Base-by-base conservation (phyloP, 2,113 vertebrate species). In the Lophochroa leadbeateri region DNA sequence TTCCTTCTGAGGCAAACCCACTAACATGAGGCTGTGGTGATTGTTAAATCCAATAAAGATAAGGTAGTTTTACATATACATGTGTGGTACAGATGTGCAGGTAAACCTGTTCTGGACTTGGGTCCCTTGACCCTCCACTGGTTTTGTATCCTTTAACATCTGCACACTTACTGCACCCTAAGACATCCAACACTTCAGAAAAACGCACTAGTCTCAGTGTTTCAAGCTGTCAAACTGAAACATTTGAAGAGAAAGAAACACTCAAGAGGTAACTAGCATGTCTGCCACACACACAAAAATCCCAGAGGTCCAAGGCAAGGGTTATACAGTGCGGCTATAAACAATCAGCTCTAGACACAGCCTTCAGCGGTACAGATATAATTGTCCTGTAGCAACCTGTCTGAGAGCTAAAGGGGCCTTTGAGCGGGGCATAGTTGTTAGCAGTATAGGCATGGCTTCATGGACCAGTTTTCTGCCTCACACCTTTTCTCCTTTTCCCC, bases 161-260 rank as follows among this genome's bases (percentile, higher is more conserved):
- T 57, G 44, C n/a, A 23, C 13, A 3, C 4, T 35, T 49, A 7
- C 28, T 63, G 31, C 58, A 18, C 19, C 13, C 8, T 17, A 63
- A 61, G 15, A 35, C 43, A 11, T 21, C 10, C 7, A 64, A 17
- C 17, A 5, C 11, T 70, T 67, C 10, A 28, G 16, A n/a, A 68
- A 5, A 1, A 1, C 1, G 3, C 20, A 46, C 20, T 15, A 27
- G 5, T 8, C 13, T 67, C 37, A 15, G 11, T n/a, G n/a, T 46
- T 79, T 79, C n/a, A 28, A 35, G 29, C 15, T 43, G 52, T 29
- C 37, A 20, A 15, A 5, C 11, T 17, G 50, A 31, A 68, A 21
- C 7, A 20, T 41, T 69, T 53, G 50, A 75, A 50, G 12, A 70
- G 81, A 70, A 77, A n/a, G 52, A 52, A 82, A 5, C 37, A 29